These are phyloP conservation scores for Diarsia dahlii DNA, from an alignment of 2,888 invertebrate genomes.

Conservation along the genomic window DNA sequence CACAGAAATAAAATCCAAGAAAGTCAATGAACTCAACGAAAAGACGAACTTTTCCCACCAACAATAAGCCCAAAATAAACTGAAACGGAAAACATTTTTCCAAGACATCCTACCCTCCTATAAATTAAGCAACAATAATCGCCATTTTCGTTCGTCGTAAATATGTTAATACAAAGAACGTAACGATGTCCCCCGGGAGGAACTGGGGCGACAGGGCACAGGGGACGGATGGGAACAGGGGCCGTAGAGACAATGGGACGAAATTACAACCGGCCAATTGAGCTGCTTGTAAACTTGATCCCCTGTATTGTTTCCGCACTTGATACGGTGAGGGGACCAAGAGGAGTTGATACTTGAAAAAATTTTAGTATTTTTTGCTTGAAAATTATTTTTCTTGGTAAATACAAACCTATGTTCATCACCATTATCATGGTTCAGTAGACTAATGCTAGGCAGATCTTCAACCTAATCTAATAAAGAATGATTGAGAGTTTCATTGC, in stretches of 20 bases:
- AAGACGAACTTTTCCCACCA: neutral
- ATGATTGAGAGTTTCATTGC: neutral
- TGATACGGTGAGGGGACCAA: constrained; percentile 67
- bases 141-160: constrained; percentile 77
- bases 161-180: constrained; percentile 83
- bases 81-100: constrained; percentile 48
- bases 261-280: constrained; percentile 90
- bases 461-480: neutral
- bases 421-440: neutral
- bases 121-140: constrained; percentile 78
- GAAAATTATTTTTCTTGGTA: neutral
- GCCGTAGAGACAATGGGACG: constrained; percentile 87
- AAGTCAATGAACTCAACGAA: constrained; percentile 1
- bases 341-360: constrained; percentile 76
- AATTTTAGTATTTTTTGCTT: neutral
- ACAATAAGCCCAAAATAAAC: constrained; percentile 22
- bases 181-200: constrained; percentile 82
- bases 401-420: neutral
- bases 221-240: constrained; percentile 74
- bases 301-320: constrained; percentile 89
- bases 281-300: constrained; percentile 88
- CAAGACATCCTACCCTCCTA: constrained; percentile 52
- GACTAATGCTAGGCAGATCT: too few relatives aligned
- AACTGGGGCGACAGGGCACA: constrained; percentile 63
- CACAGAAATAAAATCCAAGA: neutral